These are phyloP conservation scores for Eulemur rufifrons DNA, from an alignment of 2,113 vertebrate species.

Conservation along the genomic window DNA sequence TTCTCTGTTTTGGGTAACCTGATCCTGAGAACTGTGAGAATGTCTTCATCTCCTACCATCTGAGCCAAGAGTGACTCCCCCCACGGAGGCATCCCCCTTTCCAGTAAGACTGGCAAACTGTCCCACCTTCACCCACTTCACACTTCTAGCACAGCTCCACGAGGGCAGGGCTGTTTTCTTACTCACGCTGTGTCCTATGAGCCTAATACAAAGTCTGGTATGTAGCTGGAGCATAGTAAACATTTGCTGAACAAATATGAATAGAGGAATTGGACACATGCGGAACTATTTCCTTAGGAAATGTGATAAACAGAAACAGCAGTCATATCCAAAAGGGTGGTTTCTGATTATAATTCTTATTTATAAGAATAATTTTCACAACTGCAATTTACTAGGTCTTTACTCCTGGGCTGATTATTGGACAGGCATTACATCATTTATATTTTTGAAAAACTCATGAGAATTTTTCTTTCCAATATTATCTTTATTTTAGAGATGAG, in stretches of 20 bases:
- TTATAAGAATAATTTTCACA: neutral
- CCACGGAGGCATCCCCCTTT: neutral
- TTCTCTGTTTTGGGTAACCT: neutral
- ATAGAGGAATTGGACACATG: neutral
- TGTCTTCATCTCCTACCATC: neutral
- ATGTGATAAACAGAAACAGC: neutral
- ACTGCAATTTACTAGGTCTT: neutral
- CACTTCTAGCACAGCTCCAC: neutral
- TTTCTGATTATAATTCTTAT: neutral
- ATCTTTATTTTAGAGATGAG: neutral
- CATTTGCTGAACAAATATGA: neutral
- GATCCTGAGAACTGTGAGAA: neutral
- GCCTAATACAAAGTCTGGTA: neutral
- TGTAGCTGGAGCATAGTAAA: neutral
- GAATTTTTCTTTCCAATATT: neutral
- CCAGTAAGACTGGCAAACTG: neutral
- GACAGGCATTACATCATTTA: neutral
- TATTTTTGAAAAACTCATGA: neutral
- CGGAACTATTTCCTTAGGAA: neutral
- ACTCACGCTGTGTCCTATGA: neutral
- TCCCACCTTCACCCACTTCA: neutral
- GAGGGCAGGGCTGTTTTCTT: neutral
- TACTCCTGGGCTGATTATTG: neutral
- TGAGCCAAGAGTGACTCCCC: neutral
- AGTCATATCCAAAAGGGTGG: neutral